Evolutionary conservation across 2,797 vertebrate genomes (phyloP).

Genomic region (Chiroxiphia lanceolata): DNA sequence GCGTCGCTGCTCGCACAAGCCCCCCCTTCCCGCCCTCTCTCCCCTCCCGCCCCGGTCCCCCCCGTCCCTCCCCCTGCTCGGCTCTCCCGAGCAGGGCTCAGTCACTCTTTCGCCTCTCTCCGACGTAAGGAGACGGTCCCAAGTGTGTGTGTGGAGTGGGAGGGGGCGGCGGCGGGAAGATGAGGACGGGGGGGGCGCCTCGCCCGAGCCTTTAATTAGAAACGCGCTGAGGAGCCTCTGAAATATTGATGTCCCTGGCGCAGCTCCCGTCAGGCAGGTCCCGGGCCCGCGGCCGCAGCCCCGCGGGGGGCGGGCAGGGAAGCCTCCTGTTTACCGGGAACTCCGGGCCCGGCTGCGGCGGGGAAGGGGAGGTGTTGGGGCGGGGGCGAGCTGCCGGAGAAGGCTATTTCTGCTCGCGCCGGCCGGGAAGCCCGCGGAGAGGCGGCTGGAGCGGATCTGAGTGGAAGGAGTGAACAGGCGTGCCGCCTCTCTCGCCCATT

Average conservation of each 20-base stretch:
- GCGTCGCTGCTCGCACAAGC: constrained; percentile 43
- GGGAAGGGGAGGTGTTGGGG: constrained; percentile 34
- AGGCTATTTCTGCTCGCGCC: neutral
- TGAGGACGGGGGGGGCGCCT: neutral
- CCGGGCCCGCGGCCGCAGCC: constrained; percentile 40
- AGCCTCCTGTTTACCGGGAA: constrained; percentile 76
- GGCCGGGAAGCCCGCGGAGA: constrained; percentile 19
- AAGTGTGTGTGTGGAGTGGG: constrained; percentile 52
- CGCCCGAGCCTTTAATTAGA: constrained; percentile 74
- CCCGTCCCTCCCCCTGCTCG: constrained; percentile 16
- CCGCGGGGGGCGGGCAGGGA: constrained; percentile 25
- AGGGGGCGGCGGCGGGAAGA: neutral
- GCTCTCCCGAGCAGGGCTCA: neutral
- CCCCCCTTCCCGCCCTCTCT: neutral
- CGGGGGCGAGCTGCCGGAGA: constrained; percentile 10
- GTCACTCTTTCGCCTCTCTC: constrained; percentile 6
- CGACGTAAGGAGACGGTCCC: constrained; percentile 80
- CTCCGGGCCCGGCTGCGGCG: constrained; percentile 26
- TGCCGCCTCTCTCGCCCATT: neutral
- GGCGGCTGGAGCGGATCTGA: neutral
- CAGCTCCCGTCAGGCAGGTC: constrained; percentile 5
- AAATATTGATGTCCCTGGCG: constrained; percentile 73
- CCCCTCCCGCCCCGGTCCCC: neutral
- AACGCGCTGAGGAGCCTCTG: constrained; percentile 67
- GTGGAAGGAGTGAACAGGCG: neutral